phyloP scores from a whole-genome alignment of 2,113 vertebrate genomes.

The Aspiorhynchus laticeps region DNA sequence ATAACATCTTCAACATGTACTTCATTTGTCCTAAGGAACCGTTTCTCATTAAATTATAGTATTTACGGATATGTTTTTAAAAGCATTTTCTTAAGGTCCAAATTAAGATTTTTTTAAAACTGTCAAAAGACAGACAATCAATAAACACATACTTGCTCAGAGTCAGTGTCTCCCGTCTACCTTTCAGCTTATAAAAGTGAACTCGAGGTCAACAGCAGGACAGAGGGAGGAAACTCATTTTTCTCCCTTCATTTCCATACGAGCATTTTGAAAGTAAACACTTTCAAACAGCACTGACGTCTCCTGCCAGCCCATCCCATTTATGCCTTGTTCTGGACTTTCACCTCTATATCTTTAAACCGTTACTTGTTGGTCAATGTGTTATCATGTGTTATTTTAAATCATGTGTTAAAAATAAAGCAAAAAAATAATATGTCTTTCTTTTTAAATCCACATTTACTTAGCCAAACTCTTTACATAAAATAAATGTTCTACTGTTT shows the following conservation, averaged over 20 bases:
- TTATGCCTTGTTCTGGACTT: slow-evolving; percentile 41
- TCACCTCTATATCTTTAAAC: slow-evolving; percentile 30
- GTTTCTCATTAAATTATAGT: not conserved
- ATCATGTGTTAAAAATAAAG: slow-evolving; percentile 4
- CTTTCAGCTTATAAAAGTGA: not conserved
- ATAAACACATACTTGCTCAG: not conserved
- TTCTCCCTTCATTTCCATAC: slow-evolving; percentile 12
- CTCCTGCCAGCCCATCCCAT: slow-evolving; percentile 30
- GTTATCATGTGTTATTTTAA: too few species aligned
- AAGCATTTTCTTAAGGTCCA: not conserved
- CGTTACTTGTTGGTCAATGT: slow-evolving; percentile 6
- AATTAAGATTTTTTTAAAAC: not conserved
- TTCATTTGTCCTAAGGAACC: not conserved
- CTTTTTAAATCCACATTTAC: too few species aligned
- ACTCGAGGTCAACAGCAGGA: not conserved
- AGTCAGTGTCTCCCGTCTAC: not conserved
- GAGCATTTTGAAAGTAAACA: slow-evolving; percentile 61
- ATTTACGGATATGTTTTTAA: not conserved
- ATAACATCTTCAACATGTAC: not conserved
- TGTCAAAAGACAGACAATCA: not conserved
- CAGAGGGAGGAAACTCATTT: not conserved
- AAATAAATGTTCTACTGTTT: too few species aligned
- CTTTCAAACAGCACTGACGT: slow-evolving; percentile 47
- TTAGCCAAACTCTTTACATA: too few species aligned
- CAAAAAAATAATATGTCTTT: too few species aligned